Percentiles rank a stretch among this genome's conserved stretches.
Conservation (phyloP, 2,888 invertebrate species). For the Pristionchus entomophagus region DNA sequence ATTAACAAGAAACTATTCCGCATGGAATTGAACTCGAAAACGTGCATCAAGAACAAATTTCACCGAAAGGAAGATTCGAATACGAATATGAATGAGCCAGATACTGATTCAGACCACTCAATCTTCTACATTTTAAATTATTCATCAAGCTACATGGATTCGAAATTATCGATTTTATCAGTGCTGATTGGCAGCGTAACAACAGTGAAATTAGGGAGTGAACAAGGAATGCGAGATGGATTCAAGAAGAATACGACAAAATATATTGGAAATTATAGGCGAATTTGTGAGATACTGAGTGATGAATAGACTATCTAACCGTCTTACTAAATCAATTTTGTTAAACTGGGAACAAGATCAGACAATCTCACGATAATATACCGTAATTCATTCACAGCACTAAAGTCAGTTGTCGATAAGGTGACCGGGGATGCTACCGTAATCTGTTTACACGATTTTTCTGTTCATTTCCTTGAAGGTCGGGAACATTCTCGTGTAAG, state of each 20-base stretch:
- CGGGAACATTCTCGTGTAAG: conserved; percentile 46
- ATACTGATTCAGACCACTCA: too few species aligned
- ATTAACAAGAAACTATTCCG: too few species aligned
- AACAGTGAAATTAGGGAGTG: conserved; percentile 2
- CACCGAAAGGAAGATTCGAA: too few species aligned
- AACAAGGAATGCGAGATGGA: neutral
- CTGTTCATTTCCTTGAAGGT: conserved; percentile 47
- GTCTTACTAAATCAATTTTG: neutral
- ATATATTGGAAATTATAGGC: neutral
- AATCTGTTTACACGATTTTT: conserved; percentile 32
- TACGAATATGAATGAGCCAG: too few species aligned
- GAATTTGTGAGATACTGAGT: conserved; percentile 9
- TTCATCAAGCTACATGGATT: too few species aligned
- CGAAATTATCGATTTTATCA: neutral
- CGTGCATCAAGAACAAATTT: too few species aligned
- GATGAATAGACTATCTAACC: neutral
- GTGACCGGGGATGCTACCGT: neutral
- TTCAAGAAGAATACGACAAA: neutral
- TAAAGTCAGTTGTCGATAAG: conserved; percentile 4
- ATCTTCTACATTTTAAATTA: too few species aligned
- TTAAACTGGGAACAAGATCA: neutral
- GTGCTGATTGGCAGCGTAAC: conserved; percentile 6
- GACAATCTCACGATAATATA: neutral
- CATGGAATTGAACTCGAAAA: too few species aligned
- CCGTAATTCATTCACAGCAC: conserved; percentile 3